Conservation (phyloP, 2,888 invertebrate genomes). For the Synanthedon andrenaeformis region DNA sequence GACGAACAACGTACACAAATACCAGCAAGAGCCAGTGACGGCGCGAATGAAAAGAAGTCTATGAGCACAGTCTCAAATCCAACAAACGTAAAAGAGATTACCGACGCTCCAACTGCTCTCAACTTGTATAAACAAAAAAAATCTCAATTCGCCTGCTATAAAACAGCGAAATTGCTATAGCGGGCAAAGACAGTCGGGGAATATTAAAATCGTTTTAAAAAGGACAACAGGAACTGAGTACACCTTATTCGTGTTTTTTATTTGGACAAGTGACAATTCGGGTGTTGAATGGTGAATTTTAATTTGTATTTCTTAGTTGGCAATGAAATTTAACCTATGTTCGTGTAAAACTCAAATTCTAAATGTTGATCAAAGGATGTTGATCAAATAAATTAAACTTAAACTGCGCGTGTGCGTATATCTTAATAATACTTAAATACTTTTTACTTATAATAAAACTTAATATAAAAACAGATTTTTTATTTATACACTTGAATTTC, state of each 20-base stretch:
- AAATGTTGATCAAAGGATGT: too few relatives aligned
- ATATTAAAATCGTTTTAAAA: slow-evolving; percentile 67
- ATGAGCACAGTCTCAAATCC: slow-evolving; percentile 46
- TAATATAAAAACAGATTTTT: too few relatives aligned
- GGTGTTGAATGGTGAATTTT: too few relatives aligned
- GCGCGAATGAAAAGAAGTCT: slow-evolving; percentile 51
- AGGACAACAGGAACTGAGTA: slow-evolving; percentile 40
- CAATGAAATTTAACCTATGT: too few relatives aligned
- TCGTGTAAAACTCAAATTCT: too few relatives aligned
- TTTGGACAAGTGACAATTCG: slow-evolving; percentile 36
- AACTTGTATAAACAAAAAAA: slow-evolving; percentile 67
- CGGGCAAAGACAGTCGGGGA: slow-evolving; percentile 51
- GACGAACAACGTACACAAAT: slow-evolving; percentile 17
- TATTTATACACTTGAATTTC: too few relatives aligned
- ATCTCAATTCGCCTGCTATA: slow-evolving; percentile 55
- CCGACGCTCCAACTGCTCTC: slow-evolving; percentile 61
- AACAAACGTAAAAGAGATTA: slow-evolving; percentile 68
- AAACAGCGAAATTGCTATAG: slow-evolving; percentile 59
- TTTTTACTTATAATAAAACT: too few relatives aligned
- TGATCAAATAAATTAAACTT: too few relatives aligned
- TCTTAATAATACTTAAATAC: too few relatives aligned
- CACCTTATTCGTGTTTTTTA: slow-evolving; percentile 56
- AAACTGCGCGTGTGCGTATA: too few relatives aligned
- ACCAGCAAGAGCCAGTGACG: slow-evolving; percentile 48
- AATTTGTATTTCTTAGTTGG: too few relatives aligned